Evolutionary conservation across 2,797 vertebrate species (phyloP).

Genomic region (Cynopterus sphinx): DNA sequence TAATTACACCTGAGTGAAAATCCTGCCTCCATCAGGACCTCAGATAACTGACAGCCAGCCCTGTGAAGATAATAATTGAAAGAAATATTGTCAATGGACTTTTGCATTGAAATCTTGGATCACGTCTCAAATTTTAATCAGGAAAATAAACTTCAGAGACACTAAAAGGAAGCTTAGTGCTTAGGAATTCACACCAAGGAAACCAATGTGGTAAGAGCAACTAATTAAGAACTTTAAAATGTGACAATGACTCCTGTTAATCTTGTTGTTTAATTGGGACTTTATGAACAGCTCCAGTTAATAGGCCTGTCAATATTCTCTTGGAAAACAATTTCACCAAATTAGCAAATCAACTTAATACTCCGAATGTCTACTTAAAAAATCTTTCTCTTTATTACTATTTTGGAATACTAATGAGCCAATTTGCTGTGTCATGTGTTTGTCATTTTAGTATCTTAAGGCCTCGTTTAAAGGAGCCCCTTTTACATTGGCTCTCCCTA

Average conservation of each 20-base stretch:
- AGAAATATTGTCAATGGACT: too few species aligned
- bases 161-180: too few species aligned
- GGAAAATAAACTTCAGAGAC: too few species aligned
- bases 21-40: background rate
- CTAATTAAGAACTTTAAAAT: constrained; percentile 69
- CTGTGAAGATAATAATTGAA: background rate
- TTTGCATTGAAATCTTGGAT: too few species aligned
- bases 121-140: too few species aligned
- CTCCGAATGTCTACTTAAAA: constrained; percentile 20
- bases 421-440: constrained; percentile 11
- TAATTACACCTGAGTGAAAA: constrained; percentile 31
- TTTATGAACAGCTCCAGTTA: constrained; percentile 58
- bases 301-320: constrained; percentile 52
- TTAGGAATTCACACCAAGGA: too few species aligned
- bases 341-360: constrained; percentile 54
- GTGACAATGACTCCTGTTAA: constrained; percentile 47
- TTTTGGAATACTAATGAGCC: constrained; percentile 20
- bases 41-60: background rate
- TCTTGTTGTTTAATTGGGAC: constrained; percentile 62
- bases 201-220: constrained; percentile 8
- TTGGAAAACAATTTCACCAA: constrained; percentile 56
- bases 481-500: background rate
- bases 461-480: background rate
- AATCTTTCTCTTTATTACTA: constrained; percentile 4
- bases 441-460: constrained; percentile 17